Evolutionary conservation across 2,113 vertebrate species (phyloP), one percentile per base, ranked within the genome.

Genomic region (Gymnobelideus leadbeateri): DNA sequence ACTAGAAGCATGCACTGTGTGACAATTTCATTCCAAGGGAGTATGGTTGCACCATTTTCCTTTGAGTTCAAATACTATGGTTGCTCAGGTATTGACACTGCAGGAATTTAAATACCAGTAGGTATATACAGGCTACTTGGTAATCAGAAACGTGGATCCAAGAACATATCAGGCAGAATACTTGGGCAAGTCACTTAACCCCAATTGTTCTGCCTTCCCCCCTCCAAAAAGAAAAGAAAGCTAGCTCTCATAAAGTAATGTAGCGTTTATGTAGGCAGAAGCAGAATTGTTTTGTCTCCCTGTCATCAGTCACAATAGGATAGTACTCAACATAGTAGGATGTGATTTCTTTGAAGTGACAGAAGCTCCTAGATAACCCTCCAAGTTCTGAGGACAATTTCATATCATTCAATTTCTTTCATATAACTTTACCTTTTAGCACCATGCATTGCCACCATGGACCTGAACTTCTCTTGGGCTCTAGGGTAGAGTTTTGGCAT

Each of bases 41-140:
- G 37, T 96, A 95, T 14, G 91, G 24, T n/a, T 92, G n/a, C 93
- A 97, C 6, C 92, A 89, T 55, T 4, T 68, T 94, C 28, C 90
- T 95, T 55, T 91, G 51, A 50, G 11, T 89, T 93, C 21, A 93
- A 94, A 96, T 52, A 26, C 96, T 96, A 46, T 52, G 11, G 92
- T 94, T 96, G n/a, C 91, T 84, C 89, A 95, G 54, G 52, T 23
- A 89, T 2, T 14, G 3, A 89, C 93, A 94, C 52, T 3, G 12
- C 6, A 28, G 92, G 89, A 94, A 96, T 93, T 55, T 77, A 94
- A 91, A 51, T 89, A 95, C 91, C 95, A 46, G 47, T 92, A 93
- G 49, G n/a, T 0, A 54, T 93, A 90, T 47, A 3, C 51, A 57
- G 94, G 90, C 94, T 93, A 94, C 50, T 95, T 96, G 52, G 84